Conservation (phyloP, 1,140 invertebrate genomes). For the Atta colombica region DNA sequence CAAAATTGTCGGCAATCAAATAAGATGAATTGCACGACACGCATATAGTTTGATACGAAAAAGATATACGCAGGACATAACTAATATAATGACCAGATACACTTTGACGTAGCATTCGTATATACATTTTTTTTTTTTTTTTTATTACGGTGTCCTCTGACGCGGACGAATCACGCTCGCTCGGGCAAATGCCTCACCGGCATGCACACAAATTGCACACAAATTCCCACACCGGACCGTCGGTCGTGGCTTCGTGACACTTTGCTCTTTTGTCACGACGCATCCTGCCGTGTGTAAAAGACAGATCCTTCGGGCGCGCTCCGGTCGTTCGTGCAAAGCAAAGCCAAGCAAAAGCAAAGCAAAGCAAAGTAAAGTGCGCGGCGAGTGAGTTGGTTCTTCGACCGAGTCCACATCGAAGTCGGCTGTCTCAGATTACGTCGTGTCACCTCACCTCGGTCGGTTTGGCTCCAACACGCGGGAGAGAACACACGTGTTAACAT, state of each 20-base stretch:
- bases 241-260: conserved; percentile 65
- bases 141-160: conserved; percentile 30
- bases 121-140: neutral
- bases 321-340: conserved; percentile 57
- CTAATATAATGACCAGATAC: conserved; percentile 47
- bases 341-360: conserved; percentile 35
- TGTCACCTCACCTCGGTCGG: conserved; percentile 77
- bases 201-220: conserved; percentile 67
- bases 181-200: conserved; percentile 34
- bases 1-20: conserved; percentile 49
- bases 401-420: conserved; percentile 68
- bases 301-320: conserved; percentile 62
- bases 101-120: conserved; percentile 46
- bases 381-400: conserved; percentile 44
- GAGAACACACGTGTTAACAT: conserved; percentile 82
- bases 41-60: conserved; percentile 46
- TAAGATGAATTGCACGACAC: conserved; percentile 53
- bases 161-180: conserved; percentile 33
- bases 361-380: conserved; percentile 53
- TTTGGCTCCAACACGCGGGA: conserved; percentile 70
- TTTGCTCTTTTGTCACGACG: conserved; percentile 71
- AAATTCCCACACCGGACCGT: conserved; percentile 54
- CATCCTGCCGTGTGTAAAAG: conserved; percentile 72
- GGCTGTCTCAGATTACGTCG: conserved; percentile 83
- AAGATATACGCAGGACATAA: conserved; percentile 3